Evolutionary conservation across 2,888 invertebrate genomes (phyloP), one percentile per base, ranked within the genome.

Genomic region (Cryptocephalus moraei): DNA sequence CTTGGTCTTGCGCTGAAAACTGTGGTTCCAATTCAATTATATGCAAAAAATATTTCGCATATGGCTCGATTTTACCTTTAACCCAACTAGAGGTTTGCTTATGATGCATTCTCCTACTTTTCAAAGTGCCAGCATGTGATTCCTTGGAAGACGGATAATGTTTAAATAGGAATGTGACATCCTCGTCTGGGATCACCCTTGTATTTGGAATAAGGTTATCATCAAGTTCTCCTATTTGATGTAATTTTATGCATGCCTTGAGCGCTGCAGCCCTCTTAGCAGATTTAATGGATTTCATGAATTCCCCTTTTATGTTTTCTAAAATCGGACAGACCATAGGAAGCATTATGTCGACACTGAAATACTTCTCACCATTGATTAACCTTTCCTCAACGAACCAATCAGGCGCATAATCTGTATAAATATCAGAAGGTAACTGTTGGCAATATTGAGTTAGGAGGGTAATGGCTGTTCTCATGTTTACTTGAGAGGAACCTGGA

Each of bases 201-300:
- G 68, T 66, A 14, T 65, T 61, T 0, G 93, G 94, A 47, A 86
- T 61, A 45, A 95, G 70, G 33, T 81, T 73, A 32, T 86, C 74
- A 52, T 81, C 77, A 1, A 96, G 71, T 68, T 91, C 92, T 0
- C 84, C 84, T 8, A 67, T 59, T 61, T 81, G 52, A 57, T 91
- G 84, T 4, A 96, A 72, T 56, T 70, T 64, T 46, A 79, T 77
- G 64, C 92, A 92, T 0, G 83, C 79, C 48, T 82, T 78, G 47
- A 93, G 70, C 0, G 92, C 93, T 0, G 85, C 92, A 0, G 88
- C 83, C 57, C 86, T 80, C 69, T 92, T 92, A 0, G 94, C 93
- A 11, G 41, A 53, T 55, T 77, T 79, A 48, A 79, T 68, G 33
- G 62, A 76, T 0, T 14, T 3, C 75, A 81, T 79, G 1, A 70